phyloP scores from a whole-genome alignment of 2,797 vertebrate species.

The Lophius americanus region DNA sequence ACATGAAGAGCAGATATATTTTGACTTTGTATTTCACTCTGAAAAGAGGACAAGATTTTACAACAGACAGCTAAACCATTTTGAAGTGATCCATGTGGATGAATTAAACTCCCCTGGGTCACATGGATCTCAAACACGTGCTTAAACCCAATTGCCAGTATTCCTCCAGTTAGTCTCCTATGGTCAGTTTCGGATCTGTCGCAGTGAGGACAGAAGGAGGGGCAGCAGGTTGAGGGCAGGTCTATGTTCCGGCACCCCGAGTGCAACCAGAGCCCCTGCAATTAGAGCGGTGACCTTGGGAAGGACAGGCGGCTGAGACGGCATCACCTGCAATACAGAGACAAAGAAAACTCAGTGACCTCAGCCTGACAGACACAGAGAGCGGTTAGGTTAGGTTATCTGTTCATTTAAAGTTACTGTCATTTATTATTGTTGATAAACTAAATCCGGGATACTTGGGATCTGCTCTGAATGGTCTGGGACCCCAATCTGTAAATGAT shows the following conservation, averaged over 20 bases:
- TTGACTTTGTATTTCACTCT: constrained; percentile 14
- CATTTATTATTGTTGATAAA: too few relatives aligned
- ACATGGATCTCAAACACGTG: not conserved
- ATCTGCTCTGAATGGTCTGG: too few relatives aligned
- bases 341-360: not conserved
- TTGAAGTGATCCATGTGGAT: constrained; percentile 15
- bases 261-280: constrained; percentile 83
- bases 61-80: not conserved
- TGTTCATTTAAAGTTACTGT: too few relatives aligned
- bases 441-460: too few relatives aligned
- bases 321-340: constrained; percentile 84
- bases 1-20: not conserved
- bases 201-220: constrained; percentile 71
- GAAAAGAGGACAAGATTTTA: not conserved
- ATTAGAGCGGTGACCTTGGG: constrained; percentile 82
- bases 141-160: not conserved
- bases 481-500: too few relatives aligned
- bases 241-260: constrained; percentile 85
- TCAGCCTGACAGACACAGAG: too few relatives aligned
- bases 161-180: not conserved
- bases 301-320: constrained; percentile 81
- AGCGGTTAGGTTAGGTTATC: too few relatives aligned
- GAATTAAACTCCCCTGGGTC: constrained; percentile 6
- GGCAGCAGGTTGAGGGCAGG: constrained; percentile 85
- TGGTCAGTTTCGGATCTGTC: constrained; percentile 64